Evolutionary conservation across 2,888 invertebrate species (phyloP).

Genomic region (Chalcis sispes): DNA sequence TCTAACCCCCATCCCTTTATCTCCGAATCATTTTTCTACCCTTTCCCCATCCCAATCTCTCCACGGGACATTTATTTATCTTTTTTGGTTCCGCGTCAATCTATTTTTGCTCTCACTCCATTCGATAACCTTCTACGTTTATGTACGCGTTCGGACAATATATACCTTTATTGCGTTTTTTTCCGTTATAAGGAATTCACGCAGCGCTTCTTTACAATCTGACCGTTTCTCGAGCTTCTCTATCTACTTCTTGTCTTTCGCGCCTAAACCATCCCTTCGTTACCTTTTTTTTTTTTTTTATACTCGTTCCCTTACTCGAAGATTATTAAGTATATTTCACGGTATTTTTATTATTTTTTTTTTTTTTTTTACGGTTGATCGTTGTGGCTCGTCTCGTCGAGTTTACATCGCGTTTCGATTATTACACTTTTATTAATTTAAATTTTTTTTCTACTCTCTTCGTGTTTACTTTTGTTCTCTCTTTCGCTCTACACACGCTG

Average conservation of each 20-base stretch:
- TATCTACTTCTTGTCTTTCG: no score
- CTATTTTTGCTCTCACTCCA: slow-evolving; percentile 40
- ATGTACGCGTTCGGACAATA: neutral
- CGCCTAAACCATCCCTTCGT: no score
- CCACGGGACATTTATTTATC: no score
- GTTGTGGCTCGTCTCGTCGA: slow-evolving; percentile 57
- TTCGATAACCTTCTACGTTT: slow-evolving; percentile 1
- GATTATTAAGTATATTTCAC: slow-evolving; percentile 48
- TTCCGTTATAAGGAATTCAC: neutral
- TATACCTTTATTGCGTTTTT: slow-evolving; percentile 22
- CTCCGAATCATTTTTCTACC: no score
- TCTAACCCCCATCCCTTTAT: slow-evolving; percentile 50
- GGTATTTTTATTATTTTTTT: slow-evolving; percentile 24
- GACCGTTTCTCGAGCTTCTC: slow-evolving; percentile 1
- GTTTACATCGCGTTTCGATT: slow-evolving; percentile 44
- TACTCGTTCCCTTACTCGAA: slow-evolving; percentile 44
- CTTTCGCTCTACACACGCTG: slow-evolving; percentile 14
- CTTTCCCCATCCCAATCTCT: no score
- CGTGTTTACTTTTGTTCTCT: neutral
- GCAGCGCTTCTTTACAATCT: neutral
- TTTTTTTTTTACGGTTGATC: slow-evolving; percentile 55
- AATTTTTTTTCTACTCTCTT: slow-evolving; percentile 21
- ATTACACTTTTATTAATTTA: slow-evolving; percentile 36
- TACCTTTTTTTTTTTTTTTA: slow-evolving; percentile 28
- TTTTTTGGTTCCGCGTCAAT: no score